A percentile compares a stretch with the other conserved stretches of the same genome.
Evolutionary conservation across 2,113 vertebrate genomes (phyloP).

Genomic region (Chelonoidis abingdonii): DNA sequence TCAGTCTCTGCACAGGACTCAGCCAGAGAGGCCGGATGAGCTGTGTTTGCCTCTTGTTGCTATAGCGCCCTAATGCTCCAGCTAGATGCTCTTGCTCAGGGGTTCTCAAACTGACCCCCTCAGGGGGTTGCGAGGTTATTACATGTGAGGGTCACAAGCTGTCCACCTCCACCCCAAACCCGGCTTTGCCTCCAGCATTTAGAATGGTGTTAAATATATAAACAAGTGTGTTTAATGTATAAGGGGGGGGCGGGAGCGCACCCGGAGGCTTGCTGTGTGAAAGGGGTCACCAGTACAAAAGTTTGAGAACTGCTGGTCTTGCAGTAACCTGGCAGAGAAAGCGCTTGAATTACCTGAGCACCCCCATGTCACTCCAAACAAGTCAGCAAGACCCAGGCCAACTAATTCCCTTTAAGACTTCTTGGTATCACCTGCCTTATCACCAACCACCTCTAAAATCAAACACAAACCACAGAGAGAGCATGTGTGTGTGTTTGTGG

Average conservation of each 20-base stretch:
- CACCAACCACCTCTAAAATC: background rate
- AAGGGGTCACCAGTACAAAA: no score
- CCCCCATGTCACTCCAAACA: background rate
- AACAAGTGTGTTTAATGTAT: no score
- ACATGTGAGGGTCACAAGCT: no score
- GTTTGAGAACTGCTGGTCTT: no score
- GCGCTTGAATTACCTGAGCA: fast-evolving
- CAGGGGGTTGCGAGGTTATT: no score
- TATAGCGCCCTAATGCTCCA: fast-evolving
- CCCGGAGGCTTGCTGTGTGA: no score
- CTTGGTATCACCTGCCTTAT: background rate
- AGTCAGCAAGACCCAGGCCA: background rate
- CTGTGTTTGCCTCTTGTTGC: background rate
- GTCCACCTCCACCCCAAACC: no score
- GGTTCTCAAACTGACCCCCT: no score
- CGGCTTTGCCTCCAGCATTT: no score
- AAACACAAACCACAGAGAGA: background rate
- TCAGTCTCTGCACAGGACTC: background rate
- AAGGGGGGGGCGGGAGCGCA: no score
- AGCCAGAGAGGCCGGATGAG: background rate
- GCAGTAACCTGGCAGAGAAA: background rate
- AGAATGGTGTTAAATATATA: no score
- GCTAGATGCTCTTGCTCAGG: background rate
- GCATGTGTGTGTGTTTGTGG: fast-evolving
- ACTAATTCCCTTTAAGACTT: fast-evolving